A percentile compares a stretch with the other conserved stretches of the same genome.
phyloP scores from a whole-genome alignment of 2,797 vertebrate species.

The Oreonectes daqikongensis region DNA sequence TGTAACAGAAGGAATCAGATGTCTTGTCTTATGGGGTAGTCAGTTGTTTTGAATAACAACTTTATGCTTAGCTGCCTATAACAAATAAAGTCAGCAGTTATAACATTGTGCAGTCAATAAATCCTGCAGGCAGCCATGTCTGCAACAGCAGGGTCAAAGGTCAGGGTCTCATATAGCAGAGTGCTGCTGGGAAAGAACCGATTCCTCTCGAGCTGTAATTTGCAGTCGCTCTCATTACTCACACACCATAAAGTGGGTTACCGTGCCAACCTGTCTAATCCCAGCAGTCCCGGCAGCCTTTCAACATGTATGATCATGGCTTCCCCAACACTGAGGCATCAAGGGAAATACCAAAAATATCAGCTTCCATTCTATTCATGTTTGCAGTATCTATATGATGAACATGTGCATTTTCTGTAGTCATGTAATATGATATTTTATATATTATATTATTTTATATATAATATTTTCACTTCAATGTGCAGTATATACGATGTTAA shows the following conservation, averaged over 20 bases:
- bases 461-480: not conserved
- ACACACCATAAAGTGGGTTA: slow-evolving; percentile 51
- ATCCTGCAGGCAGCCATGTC: slow-evolving; percentile 73
- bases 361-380: not conserved
- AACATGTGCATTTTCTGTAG: not conserved
- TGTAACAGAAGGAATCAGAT: not conserved
- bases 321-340: slow-evolving; percentile 18
- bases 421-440: not conserved
- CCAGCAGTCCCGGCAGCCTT: slow-evolving; percentile 47
- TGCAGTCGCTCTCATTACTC: slow-evolving; percentile 64
- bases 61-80: slow-evolving; percentile 15
- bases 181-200: slow-evolving; percentile 67
- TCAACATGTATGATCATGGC: slow-evolving; percentile 47
- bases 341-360: slow-evolving; percentile 34
- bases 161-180: slow-evolving; percentile 69
- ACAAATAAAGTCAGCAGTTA: slow-evolving; percentile 36
- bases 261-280: slow-evolving; percentile 50
- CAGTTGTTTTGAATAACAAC: slow-evolving; percentile 18
- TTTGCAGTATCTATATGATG: not conserved
- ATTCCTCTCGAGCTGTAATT: slow-evolving; percentile 70
- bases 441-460: not conserved
- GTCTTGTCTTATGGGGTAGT: not conserved
- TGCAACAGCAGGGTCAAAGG: slow-evolving; percentile 72
- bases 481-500: too few species aligned
- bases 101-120: slow-evolving; percentile 72